Evolutionary conservation across 2,797 vertebrate genomes (phyloP).

Genomic region (Erpetoichthys calabaricus): DNA sequence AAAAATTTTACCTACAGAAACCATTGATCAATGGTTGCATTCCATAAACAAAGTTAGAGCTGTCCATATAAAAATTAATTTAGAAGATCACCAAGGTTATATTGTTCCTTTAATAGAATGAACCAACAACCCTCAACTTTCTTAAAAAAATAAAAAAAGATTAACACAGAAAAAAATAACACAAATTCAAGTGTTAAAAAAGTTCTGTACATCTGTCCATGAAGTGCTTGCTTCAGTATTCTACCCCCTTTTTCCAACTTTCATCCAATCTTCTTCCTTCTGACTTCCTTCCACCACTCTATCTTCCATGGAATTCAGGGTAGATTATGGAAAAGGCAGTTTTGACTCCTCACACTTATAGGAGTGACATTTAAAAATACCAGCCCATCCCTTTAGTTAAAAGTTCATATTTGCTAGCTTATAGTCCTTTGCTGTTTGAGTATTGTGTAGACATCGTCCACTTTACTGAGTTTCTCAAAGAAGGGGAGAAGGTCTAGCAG

Average conservation of each 20-base stretch:
- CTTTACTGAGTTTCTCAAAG: slow-evolving; percentile 87
- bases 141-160: slow-evolving; percentile 9
- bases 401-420: slow-evolving; percentile 56
- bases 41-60: too few relatives aligned
- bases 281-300: slow-evolving; percentile 21
- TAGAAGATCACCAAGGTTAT: not conserved
- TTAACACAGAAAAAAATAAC: slow-evolving; percentile 17
- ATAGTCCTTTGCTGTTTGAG: slow-evolving; percentile 75
- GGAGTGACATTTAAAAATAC: slow-evolving; percentile 32
- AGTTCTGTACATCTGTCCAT: slow-evolving; percentile 16
- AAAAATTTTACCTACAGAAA: too few relatives aligned
- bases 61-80: too few relatives aligned
- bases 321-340: slow-evolving; percentile 26
- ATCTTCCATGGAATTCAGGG: slow-evolving; percentile 30
- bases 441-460: slow-evolving; percentile 77
- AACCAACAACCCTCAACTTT: slow-evolving; percentile 19
- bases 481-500: slow-evolving; percentile 89
- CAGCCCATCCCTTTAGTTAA: slow-evolving; percentile 39
- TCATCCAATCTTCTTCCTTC: slow-evolving; percentile 16
- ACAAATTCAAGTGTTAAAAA: slow-evolving; percentile 24
- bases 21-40: too few relatives aligned
- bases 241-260: slow-evolving; percentile 23
- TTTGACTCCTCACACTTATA: slow-evolving; percentile 46
- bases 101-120: slow-evolving; percentile 13
- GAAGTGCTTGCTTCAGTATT: slow-evolving; percentile 38